A percentile compares a stretch with the other conserved stretches of the same genome.
Evolutionary conservation across 2,888 invertebrate species (phyloP).

Genomic region (Megalurothrips usitatus): DNA sequence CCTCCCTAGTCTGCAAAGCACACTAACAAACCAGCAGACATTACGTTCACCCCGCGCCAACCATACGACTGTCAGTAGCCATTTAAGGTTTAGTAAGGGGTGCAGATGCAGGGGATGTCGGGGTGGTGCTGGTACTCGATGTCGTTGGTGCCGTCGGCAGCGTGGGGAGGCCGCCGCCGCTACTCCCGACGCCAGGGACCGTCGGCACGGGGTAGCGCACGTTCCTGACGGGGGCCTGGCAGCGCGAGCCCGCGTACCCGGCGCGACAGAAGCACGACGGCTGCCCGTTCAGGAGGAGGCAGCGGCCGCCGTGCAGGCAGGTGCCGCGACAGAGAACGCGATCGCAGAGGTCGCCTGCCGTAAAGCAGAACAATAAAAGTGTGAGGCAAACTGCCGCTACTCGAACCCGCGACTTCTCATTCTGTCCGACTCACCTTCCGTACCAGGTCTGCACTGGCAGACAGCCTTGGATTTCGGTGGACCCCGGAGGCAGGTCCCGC

Average conservation of each 20-base stretch:
- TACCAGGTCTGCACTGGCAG: conserved; percentile 34
- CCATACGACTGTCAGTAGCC: no score
- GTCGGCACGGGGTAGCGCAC: not conserved
- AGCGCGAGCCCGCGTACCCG: not conserved
- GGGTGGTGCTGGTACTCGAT: not conserved
- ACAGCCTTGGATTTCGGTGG: conserved; percentile 32
- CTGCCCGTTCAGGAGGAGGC: not conserved
- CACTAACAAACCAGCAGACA: no score
- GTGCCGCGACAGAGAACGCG: conserved; percentile 30
- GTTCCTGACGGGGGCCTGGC: not conserved
- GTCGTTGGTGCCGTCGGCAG: not conserved
- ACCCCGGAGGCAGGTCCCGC: conserved; percentile 34
- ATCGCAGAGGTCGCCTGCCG: conserved; percentile 35
- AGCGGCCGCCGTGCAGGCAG: conserved; percentile 16
- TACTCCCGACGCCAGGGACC: not conserved
- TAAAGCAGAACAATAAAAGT: not conserved
- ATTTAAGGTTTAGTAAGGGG: no score
- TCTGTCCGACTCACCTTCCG: conserved; percentile 31
- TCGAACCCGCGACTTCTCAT: not conserved
- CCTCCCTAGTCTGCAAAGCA: no score
- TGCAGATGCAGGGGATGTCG: not conserved
- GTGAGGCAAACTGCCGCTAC: not conserved
- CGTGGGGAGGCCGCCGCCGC: not conserved
- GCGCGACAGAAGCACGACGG: conserved; percentile 3
- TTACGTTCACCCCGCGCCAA: no score